Percentiles rank a stretch among this genome's conserved stretches.
Conservation (phyloP, 2,797 vertebrate genomes). For the Scolopax rusticola region DNA sequence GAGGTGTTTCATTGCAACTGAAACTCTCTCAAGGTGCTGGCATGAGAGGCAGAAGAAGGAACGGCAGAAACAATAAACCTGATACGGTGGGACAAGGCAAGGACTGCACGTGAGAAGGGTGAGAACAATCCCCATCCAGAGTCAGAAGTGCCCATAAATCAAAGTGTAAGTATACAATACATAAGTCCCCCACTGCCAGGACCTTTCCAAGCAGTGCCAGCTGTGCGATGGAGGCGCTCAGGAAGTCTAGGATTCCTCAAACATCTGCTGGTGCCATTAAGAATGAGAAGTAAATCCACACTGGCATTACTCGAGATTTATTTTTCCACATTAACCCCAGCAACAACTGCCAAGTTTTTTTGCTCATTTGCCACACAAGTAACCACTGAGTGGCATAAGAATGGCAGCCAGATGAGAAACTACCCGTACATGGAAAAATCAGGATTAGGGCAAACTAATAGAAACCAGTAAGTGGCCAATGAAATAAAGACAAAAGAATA, state of each 20-base stretch:
- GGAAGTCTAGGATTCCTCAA: slow-evolving; percentile 81
- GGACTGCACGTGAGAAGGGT: not conserved
- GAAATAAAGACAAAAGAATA: slow-evolving; percentile 31
- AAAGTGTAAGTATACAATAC: slow-evolving; percentile 69
- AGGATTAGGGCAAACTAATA: slow-evolving; percentile 69
- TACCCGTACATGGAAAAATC: slow-evolving; percentile 65
- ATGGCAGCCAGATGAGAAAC: slow-evolving; percentile 69
- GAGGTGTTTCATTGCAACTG: not conserved
- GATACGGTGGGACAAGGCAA: fast-evolving
- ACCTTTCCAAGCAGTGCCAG: slow-evolving; percentile 78
- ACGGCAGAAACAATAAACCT: not conserved
- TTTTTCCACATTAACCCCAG: slow-evolving; percentile 80
- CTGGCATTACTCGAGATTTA: slow-evolving; percentile 82
- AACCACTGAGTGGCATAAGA: slow-evolving; percentile 70
- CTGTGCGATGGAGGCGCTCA: slow-evolving; percentile 73
- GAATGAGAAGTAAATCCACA: slow-evolving; percentile 82
- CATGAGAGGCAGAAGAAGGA: not conserved
- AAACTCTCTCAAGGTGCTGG: not conserved
- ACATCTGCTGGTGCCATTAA: slow-evolving; percentile 83
- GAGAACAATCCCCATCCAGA: slow-evolving; percentile 9
- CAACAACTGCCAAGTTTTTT: slow-evolving; percentile 75
- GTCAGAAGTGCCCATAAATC: slow-evolving; percentile 73
- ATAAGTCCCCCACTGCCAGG: slow-evolving; percentile 65
- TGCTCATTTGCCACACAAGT: slow-evolving; percentile 76
- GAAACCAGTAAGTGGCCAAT: slow-evolving; percentile 40